Percentiles rank a stretch among this genome's conserved stretches.
These are phyloP conservation scores for Phoenicopterus ruber DNA, from an alignment of 2,113 vertebrate species.

Conservation along the genomic window DNA sequence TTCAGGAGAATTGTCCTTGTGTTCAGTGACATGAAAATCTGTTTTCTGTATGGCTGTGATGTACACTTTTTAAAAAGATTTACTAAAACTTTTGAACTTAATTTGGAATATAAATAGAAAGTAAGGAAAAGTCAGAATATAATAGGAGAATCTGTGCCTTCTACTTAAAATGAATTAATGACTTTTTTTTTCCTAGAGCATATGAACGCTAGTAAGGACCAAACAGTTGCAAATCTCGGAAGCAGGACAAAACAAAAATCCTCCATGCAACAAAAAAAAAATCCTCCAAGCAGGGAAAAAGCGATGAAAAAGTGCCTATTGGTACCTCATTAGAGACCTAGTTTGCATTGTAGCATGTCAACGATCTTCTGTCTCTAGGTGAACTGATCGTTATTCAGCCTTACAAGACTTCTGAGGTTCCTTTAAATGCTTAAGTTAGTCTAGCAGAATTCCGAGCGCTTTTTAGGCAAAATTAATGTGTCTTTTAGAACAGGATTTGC, in stretches of 20 bases:
- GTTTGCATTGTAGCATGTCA: neutral
- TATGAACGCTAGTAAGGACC: neutral
- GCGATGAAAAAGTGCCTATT: neutral
- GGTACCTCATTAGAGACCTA: neutral
- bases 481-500: neutral
- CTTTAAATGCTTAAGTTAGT: neutral
- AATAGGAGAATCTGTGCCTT: neutral
- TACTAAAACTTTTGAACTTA: neutral
- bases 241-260: neutral
- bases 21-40: neutral
- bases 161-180: neutral
- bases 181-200: neutral
- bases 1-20: neutral
- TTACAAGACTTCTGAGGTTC: neutral
- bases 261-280: neutral
- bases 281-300: no score
- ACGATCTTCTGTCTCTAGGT: neutral
- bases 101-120: neutral
- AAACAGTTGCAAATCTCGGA: neutral
- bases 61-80: neutral
- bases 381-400: neutral
- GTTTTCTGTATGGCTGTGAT: neutral
- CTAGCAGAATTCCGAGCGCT: neutral
- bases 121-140: neutral
- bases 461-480: neutral